Evolutionary conservation across 2,888 invertebrate species (phyloP).

Genomic region (Polylopha cassiicola): DNA sequence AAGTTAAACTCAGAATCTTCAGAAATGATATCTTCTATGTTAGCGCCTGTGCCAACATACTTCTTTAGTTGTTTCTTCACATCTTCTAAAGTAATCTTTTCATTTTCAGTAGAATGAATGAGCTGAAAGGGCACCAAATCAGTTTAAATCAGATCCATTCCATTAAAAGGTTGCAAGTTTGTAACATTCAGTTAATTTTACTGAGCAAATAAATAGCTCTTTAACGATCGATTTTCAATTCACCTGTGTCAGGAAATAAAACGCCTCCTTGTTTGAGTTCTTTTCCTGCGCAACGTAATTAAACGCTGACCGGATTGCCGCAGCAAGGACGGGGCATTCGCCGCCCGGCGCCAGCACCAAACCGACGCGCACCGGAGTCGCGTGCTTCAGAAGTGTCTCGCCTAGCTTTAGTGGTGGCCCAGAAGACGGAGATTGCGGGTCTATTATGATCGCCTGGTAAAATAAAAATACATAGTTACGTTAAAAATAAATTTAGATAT

Average conservation of each 20-base stretch:
- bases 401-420: constrained; percentile 88
- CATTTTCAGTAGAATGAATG: constrained; percentile 45
- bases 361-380: constrained; percentile 93
- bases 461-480: no score
- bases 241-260: constrained; percentile 91
- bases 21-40: constrained; percentile 87
- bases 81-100: constrained; percentile 78
- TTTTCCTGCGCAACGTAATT: constrained; percentile 91
- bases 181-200: no score
- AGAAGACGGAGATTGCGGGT: constrained; percentile 84
- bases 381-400: constrained; percentile 93
- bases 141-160: constrained; percentile 8
- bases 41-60: constrained; percentile 61
- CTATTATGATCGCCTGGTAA: constrained; percentile 90
- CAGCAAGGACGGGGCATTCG: constrained; percentile 82
- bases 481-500: no score
- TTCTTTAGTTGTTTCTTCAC: constrained; percentile 83
- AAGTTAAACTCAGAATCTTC: constrained; percentile 95
- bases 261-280: constrained; percentile 83
- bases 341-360: constrained; percentile 84
- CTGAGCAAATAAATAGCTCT: no score
- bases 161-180: constrained; percentile 1
- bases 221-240: constrained; percentile 35
- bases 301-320: constrained; percentile 91
- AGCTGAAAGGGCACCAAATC: constrained; percentile 41